Conservation (phyloP, 2,797 vertebrate species). For the Pseudopleuronectes americanus region DNA sequence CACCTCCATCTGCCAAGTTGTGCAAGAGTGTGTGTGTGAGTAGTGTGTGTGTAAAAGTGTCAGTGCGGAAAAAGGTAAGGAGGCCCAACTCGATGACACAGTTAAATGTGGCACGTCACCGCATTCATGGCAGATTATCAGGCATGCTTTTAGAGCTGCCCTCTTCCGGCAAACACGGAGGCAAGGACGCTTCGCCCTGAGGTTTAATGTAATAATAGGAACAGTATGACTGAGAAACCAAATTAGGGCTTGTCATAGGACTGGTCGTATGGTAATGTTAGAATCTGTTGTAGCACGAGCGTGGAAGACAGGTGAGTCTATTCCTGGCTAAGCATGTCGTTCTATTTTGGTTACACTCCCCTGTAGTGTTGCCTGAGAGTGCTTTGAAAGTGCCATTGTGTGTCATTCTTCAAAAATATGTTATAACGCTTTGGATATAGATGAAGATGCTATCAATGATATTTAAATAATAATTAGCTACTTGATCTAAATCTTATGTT, state of each 20-base stretch:
- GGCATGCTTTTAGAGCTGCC: slow-evolving; percentile 59
- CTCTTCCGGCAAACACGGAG: slow-evolving; percentile 59
- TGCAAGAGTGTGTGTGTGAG: slow-evolving; percentile 20
- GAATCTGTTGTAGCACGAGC: slow-evolving; percentile 32
- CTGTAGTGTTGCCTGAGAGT: slow-evolving; percentile 4
- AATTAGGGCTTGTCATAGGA: slow-evolving; percentile 68
- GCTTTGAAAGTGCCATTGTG: not conserved
- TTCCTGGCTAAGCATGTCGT: slow-evolving; percentile 40
- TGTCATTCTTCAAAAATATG: not conserved
- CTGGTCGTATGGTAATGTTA: slow-evolving; percentile 47
- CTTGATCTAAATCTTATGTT: not conserved
- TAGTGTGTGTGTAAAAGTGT: slow-evolving; percentile 4
- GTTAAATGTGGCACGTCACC: slow-evolving; percentile 70
- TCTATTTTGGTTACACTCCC: slow-evolving; percentile 43
- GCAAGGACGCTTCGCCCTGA: slow-evolving; percentile 65
- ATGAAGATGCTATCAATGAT: not conserved
- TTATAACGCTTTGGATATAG: not conserved
- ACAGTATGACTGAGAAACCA: slow-evolving; percentile 57
- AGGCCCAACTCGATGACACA: slow-evolving; percentile 46
- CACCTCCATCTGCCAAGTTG: slow-evolving; percentile 43
- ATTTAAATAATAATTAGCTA: too few species aligned
- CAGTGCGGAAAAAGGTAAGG: slow-evolving; percentile 51
- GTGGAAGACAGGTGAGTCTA: slow-evolving; percentile 59
- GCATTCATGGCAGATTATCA: slow-evolving; percentile 70
- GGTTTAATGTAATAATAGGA: slow-evolving; percentile 76